Evolutionary conservation across 2,113 vertebrate genomes (phyloP).

Genomic region (Nannospalax galili): DNA sequence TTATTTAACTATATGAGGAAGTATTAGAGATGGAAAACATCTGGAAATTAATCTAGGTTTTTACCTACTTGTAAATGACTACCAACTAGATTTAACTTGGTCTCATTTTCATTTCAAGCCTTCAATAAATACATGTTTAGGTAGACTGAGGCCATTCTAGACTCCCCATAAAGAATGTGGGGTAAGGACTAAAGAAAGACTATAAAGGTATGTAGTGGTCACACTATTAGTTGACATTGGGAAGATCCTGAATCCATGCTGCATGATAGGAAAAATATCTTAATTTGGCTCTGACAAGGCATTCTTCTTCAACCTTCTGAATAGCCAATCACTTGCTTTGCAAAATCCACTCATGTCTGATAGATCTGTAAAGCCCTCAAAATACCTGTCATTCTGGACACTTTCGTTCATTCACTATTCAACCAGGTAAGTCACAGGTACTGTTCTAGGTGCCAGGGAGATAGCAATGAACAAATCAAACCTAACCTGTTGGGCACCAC

Average conservation of each 20-base stretch:
- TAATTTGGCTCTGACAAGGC: not conserved
- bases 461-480: not conserved
- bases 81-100: not conserved
- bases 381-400: not conserved
- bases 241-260: not conserved
- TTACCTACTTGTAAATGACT: constrained; percentile 39
- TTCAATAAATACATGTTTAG: not conserved
- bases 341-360: not conserved
- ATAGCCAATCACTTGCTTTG: constrained; percentile 10
- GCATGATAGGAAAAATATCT: not conserved
- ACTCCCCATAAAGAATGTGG: not conserved
- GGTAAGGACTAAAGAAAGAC: not conserved
- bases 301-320: constrained; percentile 10
- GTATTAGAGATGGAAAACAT: not conserved
- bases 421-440: not conserved
- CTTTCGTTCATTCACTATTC: not conserved
- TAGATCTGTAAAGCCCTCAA: not conserved
- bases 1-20: not conserved
- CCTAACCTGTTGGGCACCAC: rapidly evolving
- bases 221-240: not conserved
- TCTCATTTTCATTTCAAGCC: constrained; percentile 58
- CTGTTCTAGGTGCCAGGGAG: not conserved
- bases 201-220: not conserved
- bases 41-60: constrained; percentile 35
- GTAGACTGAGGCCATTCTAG: constrained; percentile 1